Conservation (phyloP, 2,888 invertebrate species). For the Chalcis sispes region DNA sequence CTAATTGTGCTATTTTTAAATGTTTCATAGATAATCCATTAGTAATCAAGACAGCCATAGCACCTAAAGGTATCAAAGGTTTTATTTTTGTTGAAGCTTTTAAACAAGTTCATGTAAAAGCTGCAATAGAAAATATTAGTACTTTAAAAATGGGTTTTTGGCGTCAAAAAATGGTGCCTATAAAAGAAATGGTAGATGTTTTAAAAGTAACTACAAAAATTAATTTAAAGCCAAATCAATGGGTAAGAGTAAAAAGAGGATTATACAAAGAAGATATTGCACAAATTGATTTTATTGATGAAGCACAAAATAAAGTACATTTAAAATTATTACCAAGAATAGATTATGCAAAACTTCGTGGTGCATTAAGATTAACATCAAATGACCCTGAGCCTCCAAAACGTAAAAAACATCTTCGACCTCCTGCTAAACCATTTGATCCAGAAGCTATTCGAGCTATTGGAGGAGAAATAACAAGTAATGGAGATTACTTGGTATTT, state of each 20-base stretch:
- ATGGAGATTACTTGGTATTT: conserved; percentile 97
- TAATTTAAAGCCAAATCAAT: conserved; percentile 78
- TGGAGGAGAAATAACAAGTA: conserved; percentile 96
- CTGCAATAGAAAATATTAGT: conserved; percentile 79
- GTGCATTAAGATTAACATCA: conserved; percentile 78
- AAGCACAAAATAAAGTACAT: conserved; percentile 80
- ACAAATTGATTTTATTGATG: conserved; percentile 80
- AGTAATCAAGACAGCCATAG: conserved; percentile 80
- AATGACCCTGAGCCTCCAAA: conserved; percentile 89
- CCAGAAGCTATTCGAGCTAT: conserved; percentile 94
- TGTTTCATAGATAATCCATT: conserved; percentile 70
- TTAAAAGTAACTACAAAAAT: conserved; percentile 79
- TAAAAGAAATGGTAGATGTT: conserved; percentile 82
- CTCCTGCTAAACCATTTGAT: conserved; percentile 95
- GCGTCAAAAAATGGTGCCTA: conserved; percentile 81
- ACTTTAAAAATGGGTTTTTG: conserved; percentile 77
- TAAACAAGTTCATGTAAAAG: conserved; percentile 81
- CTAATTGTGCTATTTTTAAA: neutral
- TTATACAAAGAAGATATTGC: conserved; percentile 78
- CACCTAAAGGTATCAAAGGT: conserved; percentile 81
- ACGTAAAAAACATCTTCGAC: conserved; percentile 91
- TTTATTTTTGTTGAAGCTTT: conserved; percentile 81
- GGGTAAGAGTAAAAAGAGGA: conserved; percentile 80
- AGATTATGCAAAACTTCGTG: conserved; percentile 79
- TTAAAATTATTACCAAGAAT: conserved; percentile 80